Base-by-base conservation (phyloP, 1,140 invertebrate species). In the Pseudoatta argentina region DNA sequence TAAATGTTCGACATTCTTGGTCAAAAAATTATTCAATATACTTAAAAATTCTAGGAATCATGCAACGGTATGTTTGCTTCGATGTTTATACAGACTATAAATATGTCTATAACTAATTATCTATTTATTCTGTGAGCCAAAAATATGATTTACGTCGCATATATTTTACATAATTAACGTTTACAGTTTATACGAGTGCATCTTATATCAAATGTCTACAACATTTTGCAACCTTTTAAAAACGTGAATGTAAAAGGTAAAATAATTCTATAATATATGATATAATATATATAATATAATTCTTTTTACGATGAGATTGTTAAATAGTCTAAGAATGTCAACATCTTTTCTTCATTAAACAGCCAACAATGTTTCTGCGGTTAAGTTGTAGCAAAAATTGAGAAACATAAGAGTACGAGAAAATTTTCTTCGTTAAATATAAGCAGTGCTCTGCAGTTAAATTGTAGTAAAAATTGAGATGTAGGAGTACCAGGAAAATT, bases 361-460 rank as follows among this genome's bases (percentile, higher is more conserved):
- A 59, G 0, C 7, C n/a, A 55, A n/a, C n/a, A 21, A n/a, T 57
- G n/a, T 44, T 44, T 21, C 8, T 44, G 4, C 21, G 24, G 57
- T 59, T 63, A 63, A 27, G 12, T 14, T 61, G 59, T 6, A 61
- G 12, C 24, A 61, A 61, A 61, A 61, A 61, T 61, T 61, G 3
- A 27, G 1, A 61, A 18, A 27, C 14, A 12, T 61, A 27, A 1
- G 0, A 27, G 1, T 61, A 61, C 21, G 21, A 1, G 10, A 24
- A 61, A 61, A 61, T 61, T 61, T 61, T 59, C n/a, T 59, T 24
- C 5, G n/a, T 59, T 59, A 59, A 18, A 59, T 10, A 59, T n/a
- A 55, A 55, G 7, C 55, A 21, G 2, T 57, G 55, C 8, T 44
- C 39, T 10, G 7, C 2, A 59, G 57, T 59, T 63, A 63, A 27